These are phyloP conservation scores for Xenopus tropicalis DNA, from an alignment of 2,113 vertebrate genomes.

Conservation along the genomic window UCB_Xtro_10.0 CM004445.2:134109501-134110000, in stretches of 20 bases:
- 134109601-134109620: conserved; percentile 74
- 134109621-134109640: conserved; percentile 69
- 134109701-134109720: conserved; percentile 72
- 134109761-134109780: conserved; percentile 71
- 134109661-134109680: conserved; percentile 76
- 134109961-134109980: conserved; percentile 74
- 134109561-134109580: conserved; percentile 75
- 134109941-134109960: conserved; percentile 67
- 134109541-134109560: conserved; percentile 71
- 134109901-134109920: conserved; percentile 73
- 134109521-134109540: conserved; percentile 80
- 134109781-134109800: conserved; percentile 73
- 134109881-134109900: conserved; percentile 70
- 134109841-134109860: conserved; percentile 71
- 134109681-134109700: conserved; percentile 68
- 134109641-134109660: conserved; percentile 65
- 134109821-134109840: conserved; percentile 68
- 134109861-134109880: conserved; percentile 70
- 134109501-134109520: conserved; percentile 81
- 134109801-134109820: conserved; percentile 81
- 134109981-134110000: conserved; percentile 77
- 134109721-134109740: conserved; percentile 69
- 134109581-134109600: conserved; percentile 72
- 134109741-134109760: conserved; percentile 68
- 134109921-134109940: conserved; percentile 71